A percentile compares a stretch with the other conserved stretches of the same genome.
Conservation (phyloP, 2,797 vertebrate genomes). For the Danio albolineatus region DNA sequence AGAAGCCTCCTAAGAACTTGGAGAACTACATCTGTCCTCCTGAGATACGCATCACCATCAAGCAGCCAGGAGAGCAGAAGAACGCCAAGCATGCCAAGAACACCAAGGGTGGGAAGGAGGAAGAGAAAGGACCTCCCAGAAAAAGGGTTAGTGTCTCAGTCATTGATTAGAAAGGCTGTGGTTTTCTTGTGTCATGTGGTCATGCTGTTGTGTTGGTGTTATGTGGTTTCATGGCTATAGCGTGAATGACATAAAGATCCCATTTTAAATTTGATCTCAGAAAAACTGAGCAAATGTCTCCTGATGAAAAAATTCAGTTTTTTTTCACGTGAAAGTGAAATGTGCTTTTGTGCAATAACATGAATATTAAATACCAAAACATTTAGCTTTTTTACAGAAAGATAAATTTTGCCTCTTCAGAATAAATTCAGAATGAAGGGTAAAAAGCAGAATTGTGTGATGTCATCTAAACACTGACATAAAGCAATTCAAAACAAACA, state of each 20-base stretch:
- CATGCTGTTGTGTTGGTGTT: not conserved
- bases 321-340: no score
- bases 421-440: no score
- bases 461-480: no score
- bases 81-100: conserved; percentile 77
- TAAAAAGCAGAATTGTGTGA: no score
- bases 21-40: conserved; percentile 99
- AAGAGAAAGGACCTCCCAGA: conserved; percentile 89
- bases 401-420: no score
- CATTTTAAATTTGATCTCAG: not conserved
- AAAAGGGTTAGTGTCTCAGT: conserved; percentile 87
- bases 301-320: not conserved
- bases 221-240: not conserved
- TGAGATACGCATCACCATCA: conserved; percentile 98
- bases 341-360: no score
- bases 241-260: not conserved
- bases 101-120: conserved; percentile 84
- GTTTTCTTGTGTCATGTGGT: conserved; percentile 1
- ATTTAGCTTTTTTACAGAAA: no score
- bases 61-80: conserved; percentile 90
- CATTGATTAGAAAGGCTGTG: not conserved
- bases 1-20: conserved; percentile 97
- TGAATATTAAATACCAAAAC: no score
- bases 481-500: no score
- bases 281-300: not conserved